These are phyloP conservation scores for Chaenocephalus aceratus DNA, from an alignment of 2,113 vertebrate species.

Conservation along the genomic window DNA sequence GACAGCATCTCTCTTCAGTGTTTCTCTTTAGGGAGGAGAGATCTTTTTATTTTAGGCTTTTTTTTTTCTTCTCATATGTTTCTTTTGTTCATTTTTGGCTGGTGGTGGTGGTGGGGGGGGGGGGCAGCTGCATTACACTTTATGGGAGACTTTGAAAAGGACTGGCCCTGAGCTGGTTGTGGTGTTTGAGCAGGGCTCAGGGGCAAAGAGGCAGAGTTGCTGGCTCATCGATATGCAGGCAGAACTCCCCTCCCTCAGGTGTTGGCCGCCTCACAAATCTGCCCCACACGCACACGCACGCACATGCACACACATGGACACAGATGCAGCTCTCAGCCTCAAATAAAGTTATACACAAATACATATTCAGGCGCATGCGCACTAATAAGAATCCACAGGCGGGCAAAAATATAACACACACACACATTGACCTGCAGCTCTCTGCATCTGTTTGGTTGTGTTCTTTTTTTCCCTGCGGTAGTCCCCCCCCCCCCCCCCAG, in stretches of 20 bases:
- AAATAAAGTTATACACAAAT: slow-evolving; percentile 49
- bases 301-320: slow-evolving; percentile 15
- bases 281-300: slow-evolving; percentile 16
- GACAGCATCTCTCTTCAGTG: slow-evolving; percentile 1
- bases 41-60: slow-evolving; percentile 18
- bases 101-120: not conserved
- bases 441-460: slow-evolving; percentile 81
- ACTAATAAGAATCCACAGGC: slow-evolving; percentile 59
- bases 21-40: slow-evolving; percentile 17
- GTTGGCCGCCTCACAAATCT: slow-evolving; percentile 69
- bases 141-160: slow-evolving; percentile 66
- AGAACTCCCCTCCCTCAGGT: slow-evolving; percentile 77
- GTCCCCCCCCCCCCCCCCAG: slow-evolving; percentile 22
- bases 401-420: slow-evolving; percentile 41
- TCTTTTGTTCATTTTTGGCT: slow-evolving; percentile 26
- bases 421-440: slow-evolving; percentile 74
- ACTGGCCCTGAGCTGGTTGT: slow-evolving; percentile 68
- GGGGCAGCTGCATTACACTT: slow-evolving; percentile 54
- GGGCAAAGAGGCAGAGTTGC: slow-evolving; percentile 76
- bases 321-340: slow-evolving; percentile 36
- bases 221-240: slow-evolving; percentile 82
- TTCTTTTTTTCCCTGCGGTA: slow-evolving; percentile 66
- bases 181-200: slow-evolving; percentile 72
- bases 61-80: slow-evolving; percentile 26
- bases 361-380: slow-evolving; percentile 56